phyloP scores from a whole-genome alignment of 2,113 vertebrate genomes.

The Herpailurus yagouaroundi region DNA sequence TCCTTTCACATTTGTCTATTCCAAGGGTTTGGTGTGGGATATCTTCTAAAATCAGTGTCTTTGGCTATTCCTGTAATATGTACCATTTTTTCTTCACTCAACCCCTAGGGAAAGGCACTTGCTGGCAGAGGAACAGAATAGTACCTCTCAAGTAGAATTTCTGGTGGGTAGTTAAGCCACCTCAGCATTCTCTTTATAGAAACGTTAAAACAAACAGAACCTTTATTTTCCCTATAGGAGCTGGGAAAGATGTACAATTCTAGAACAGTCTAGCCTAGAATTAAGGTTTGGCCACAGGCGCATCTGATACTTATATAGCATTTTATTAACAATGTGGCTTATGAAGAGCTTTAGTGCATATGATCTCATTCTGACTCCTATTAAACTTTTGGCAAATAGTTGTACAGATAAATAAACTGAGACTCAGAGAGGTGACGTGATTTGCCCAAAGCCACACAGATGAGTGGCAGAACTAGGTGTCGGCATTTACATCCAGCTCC shows the following conservation, averaged over 20 bases:
- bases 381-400: not conserved
- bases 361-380: not conserved
- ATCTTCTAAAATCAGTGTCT: not conserved
- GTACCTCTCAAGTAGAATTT: not conserved
- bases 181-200: conserved; percentile 30
- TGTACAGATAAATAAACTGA: not conserved
- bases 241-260: not conserved
- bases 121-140: not conserved
- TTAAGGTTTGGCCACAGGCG: not conserved
- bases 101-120: not conserved
- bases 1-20: not conserved
- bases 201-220: not conserved
- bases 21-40: not conserved
- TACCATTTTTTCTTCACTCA: not conserved
- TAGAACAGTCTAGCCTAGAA: not conserved
- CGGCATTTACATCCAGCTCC: not conserved
- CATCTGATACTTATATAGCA: not conserved
- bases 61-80: not conserved
- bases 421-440: not conserved
- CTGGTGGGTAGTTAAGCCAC: not conserved
- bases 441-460: not conserved
- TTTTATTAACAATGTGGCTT: not conserved
- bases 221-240: not conserved
- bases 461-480: not conserved
- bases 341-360: not conserved